These are phyloP conservation scores for Morone saxatilis DNA, from an alignment of 2,113 vertebrate genomes.

Conservation along the genomic window DNA sequence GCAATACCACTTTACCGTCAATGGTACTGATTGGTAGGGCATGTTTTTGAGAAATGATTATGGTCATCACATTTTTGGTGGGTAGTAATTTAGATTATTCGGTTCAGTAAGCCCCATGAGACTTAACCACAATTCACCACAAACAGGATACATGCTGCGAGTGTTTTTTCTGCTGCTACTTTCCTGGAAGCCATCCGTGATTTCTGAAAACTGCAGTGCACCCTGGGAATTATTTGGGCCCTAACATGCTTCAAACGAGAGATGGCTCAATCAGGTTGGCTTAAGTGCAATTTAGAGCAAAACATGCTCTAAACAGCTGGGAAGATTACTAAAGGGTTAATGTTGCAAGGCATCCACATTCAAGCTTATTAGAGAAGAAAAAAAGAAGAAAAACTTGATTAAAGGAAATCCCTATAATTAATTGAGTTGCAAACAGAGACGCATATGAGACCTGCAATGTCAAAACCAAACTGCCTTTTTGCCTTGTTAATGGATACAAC, in stretches of 20 bases:
- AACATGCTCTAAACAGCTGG: not conserved
- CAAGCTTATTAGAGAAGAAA: not conserved
- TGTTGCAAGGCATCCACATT: not conserved
- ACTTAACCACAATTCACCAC: no score
- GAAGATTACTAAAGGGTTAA: not conserved
- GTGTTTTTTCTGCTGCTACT: not conserved
- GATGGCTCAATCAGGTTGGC: not conserved
- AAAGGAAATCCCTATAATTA: slow-evolving; percentile 1
- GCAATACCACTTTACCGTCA: no score
- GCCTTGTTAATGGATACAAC: slow-evolving; percentile 7
- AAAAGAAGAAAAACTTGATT: not conserved
- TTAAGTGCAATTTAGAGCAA: not conserved
- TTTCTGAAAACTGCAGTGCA: not conserved
- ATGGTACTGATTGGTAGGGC: no score
- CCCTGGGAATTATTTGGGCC: not conserved
- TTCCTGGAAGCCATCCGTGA: no score
- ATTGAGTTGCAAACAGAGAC: not conserved
- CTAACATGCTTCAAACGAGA: not conserved
- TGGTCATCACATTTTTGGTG: no score
- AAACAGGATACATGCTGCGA: no score
- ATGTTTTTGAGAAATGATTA: no score
- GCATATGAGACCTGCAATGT: not conserved
- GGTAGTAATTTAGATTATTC: no score
- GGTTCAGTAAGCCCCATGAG: no score
- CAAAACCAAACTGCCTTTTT: not conserved